Evolutionary conservation across 2,113 vertebrate species (phyloP).

Genomic region (Aldabrachelys gigantea): DNA sequence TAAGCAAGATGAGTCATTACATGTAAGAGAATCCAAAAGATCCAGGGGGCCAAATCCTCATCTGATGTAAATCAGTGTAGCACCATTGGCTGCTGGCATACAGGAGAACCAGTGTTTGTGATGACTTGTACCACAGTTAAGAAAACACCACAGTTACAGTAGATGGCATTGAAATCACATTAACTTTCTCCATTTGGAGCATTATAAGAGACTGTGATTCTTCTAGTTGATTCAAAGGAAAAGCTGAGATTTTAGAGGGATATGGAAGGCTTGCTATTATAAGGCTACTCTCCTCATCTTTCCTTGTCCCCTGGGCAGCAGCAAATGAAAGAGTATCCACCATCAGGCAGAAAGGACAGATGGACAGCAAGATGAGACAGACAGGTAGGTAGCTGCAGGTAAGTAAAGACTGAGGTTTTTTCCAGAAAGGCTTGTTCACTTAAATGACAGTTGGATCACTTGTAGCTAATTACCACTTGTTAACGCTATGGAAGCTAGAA

Average conservation of each 20-base stretch:
- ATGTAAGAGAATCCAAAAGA: background rate
- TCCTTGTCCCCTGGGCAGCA: background rate
- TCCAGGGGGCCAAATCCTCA: background rate
- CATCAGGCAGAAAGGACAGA: background rate
- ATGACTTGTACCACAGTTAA: background rate
- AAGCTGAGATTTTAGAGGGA: background rate
- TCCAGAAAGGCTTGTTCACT: background rate
- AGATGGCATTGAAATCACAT: background rate
- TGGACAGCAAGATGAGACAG: background rate
- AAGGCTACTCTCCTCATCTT: background rate
- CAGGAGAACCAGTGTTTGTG: background rate
- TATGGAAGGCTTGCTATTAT: too few species aligned
- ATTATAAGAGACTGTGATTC: background rate
- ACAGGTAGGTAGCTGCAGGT: background rate
- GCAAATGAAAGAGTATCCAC: background rate
- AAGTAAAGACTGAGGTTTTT: background rate
- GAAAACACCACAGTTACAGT: background rate
- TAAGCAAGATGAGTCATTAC: background rate
- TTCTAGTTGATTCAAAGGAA: background rate
- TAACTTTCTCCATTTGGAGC: background rate
- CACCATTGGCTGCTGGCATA: background rate
- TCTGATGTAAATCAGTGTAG: background rate
- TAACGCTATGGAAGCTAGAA: background rate
- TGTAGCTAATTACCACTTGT: background rate
- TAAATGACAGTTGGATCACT: background rate